Base-by-base conservation (phyloP, 2,797 vertebrate genomes). In the Craterocephalus amniculus region DNA sequence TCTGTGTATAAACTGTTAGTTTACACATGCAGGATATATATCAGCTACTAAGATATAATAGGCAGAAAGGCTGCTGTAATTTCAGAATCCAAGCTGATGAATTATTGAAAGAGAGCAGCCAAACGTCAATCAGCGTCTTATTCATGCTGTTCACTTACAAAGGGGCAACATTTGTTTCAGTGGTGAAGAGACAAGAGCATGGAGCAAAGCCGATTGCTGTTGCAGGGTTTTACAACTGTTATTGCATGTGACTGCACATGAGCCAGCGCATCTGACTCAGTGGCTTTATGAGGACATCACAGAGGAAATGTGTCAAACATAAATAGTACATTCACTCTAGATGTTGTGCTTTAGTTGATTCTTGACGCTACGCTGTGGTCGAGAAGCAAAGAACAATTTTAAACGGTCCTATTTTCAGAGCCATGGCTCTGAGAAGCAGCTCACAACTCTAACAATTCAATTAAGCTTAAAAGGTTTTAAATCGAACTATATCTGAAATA, bases 41-140 rank as follows among this genome's bases (percentile, higher is more conserved):
- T 64, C 60, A 65, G 26, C 57, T 67, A 61, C 31, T 70, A 34
- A 59, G 63, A 31, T 20, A 48, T 38, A 68, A 56, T 1, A 67
- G 26, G 52, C 0, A 73, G 65, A 74, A 74, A 80, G 52, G 26
- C 5, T 4, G 24, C 26, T 64, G 72, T 70, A 79, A 82, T 67
- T 63, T 58, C 67, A 78, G 76, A 66, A 35, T 73, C 70, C 10
- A 6, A 10, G 51, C 34, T 54, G 43, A 77, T 90, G 18, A 78
- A 81, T 83, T 64, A 84, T 68, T 79, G 12, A 82, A 13, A 12
- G 35, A 29, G 35, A 4, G 56, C 4, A 1, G 38, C 22, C 56
- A 68, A 8, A 0, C 0, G 2, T 58, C 67, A 58, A 48, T 60
- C 24, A 62, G 60, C 31, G 1, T 5, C 7, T 14, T 43, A 38